Base-by-base conservation (phyloP, 2,888 invertebrate species). In the Callimorpha dominula region DNA sequence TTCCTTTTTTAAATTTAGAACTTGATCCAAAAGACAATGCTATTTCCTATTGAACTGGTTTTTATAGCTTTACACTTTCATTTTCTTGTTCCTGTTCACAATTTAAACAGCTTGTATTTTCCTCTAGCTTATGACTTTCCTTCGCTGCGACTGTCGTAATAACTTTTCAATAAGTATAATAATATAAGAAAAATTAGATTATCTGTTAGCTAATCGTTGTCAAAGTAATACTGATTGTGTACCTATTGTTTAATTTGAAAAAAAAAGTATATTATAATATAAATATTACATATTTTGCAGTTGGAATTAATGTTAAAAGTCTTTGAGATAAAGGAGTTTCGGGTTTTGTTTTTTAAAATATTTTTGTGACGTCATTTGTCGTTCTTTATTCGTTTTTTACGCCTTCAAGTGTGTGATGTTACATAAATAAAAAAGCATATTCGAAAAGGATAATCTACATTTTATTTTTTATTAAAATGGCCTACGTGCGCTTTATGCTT, bases 151-250 rank as follows among this genome's bases (percentile, higher is more conserved):
- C 82, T 75, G 78, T 83, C 79, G 81, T 72, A 78, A 77, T 75
- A 70, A 78, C 79, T 75, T 81, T 80, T 82, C 79, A 79, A 78
- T 85, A 82, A 84, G 77, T 85, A 82, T 83, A 84, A 85, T 83
- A 85, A 83, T 84, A 84, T 83, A 85, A 84, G 80, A 84, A 88
- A 87, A 89, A 84, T 87, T 89, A 89, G 88, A 88, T 87, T 89
- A 88, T 86, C 87, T 90, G 91, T 93, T 92, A 91, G 89, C 87
- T 89, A 82, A 89, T 90, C 89, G 88, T 91, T 91, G 88, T 91
- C 91, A 72, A 90, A 89, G 84, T 89, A 89, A 85, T 88, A 86
- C 83, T 87, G 81, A 88, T 86, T 86, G 86, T 88, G 86, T 90
- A 89, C 86, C 86, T 87, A 87, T 88, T 90, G 90, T 90, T 92